Percentiles rank a stretch among this genome's conserved stretches.
phyloP scores from a whole-genome alignment of 2,797 vertebrate species.

The Cirrhinus mrigala region DNA sequence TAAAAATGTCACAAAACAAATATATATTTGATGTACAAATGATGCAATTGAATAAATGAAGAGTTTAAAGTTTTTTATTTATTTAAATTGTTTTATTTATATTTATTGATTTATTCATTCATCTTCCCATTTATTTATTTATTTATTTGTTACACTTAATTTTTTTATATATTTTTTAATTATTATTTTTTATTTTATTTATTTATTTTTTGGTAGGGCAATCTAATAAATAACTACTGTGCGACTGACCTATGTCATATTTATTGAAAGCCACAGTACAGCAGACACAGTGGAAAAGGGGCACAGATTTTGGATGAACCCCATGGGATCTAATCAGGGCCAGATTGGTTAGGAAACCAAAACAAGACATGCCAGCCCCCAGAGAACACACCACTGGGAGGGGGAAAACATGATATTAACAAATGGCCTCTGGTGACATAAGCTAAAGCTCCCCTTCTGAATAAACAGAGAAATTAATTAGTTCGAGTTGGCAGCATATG shows the following conservation, averaged over 20 bases:
- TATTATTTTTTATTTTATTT: neutral
- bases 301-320: constrained; percentile 56
- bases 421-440: constrained; percentile 60
- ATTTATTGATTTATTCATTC: neutral
- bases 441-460: constrained; percentile 52
- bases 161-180: no score
- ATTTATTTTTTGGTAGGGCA: neutral
- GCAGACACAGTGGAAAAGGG: constrained; percentile 48
- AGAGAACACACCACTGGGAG: constrained; percentile 33
- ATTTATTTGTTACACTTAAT: no score
- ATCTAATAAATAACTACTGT: neutral
- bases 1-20: neutral
- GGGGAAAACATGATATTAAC: constrained; percentile 42
- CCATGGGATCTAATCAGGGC: constrained; percentile 51
- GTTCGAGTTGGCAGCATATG: constrained; percentile 57
- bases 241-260: neutral
- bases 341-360: constrained; percentile 55
- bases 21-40: neutral
- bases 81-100: neutral
- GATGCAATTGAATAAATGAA: neutral
- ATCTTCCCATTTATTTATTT: neutral
- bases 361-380: constrained; percentile 42
- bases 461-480: constrained; percentile 65
- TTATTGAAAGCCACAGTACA: neutral
- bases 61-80: neutral